Evolutionary conservation across 2,797 vertebrate genomes (phyloP), one percentile per base, ranked within the genome.

Genomic region (Ctenochaetus hawaiiensis): DNA sequence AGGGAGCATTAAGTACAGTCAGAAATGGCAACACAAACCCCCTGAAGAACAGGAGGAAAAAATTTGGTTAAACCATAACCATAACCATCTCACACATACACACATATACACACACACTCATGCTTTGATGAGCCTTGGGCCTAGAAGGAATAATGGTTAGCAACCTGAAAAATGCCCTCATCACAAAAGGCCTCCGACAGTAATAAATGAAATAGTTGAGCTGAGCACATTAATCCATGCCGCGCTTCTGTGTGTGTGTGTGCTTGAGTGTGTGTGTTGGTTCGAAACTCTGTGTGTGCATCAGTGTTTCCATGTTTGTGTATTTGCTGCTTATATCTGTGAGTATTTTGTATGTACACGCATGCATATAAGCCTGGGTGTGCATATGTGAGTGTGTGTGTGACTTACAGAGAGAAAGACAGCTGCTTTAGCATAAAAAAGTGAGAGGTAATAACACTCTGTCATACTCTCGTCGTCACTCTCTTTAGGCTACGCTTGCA

Each of bases 111-210:
- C 41, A 56, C 69, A 63, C 59, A 58, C 58, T 34, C 44, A 77
- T 78, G 75, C 81, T 91, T 74, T 81, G 81, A 90, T 86, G 76
- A 87, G 87, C 82, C 80, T 68, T 77, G 57, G 91, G 93, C 92
- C 90, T 87, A 70, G 83, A 89, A 92, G 93, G 93, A 94, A 93
- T 95, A 94, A 95, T 94, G 93, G 92, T 95, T 94, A 94, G 93
- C 89, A 95, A 94, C 93, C 93, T 96, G 94, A 95, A 95, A 95
- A 95, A 95, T 95, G 93, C 90, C 90, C 92, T 95, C 93, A 94
- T 95, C 94, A 94, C 91, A 95, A 95, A 95, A 95, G 93, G 91
- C 91, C 90, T 91, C 87, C 74, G 91, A 95, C 93, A 92, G 92
- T 94, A 94, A 95, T 94, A 94, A 95, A 95, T 95, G 94, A 95